These are phyloP conservation scores for Drosophila rufa DNA, from an alignment of 1,140 invertebrate species.

Conservation along the genomic window DNA sequence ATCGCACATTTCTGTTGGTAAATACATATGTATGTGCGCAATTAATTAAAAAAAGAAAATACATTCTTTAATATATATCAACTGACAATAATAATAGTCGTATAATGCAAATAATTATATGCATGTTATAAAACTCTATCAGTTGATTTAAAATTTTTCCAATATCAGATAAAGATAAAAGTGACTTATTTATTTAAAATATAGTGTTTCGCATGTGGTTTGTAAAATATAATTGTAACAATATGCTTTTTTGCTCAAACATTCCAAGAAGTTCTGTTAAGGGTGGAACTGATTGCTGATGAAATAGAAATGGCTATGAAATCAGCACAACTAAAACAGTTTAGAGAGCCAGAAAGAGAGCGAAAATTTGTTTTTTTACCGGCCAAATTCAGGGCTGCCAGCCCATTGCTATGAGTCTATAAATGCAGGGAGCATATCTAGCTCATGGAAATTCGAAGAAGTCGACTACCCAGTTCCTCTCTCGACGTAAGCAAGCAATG, in stretches of 20 bases:
- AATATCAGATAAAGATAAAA: background rate
- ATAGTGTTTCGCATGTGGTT: background rate
- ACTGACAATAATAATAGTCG: background rate
- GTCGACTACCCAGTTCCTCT: conserved; percentile 50
- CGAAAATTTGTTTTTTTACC: conserved; percentile 3
- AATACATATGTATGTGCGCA: background rate
- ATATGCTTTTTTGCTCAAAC: background rate
- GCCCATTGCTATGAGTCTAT: background rate
- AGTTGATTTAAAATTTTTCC: background rate
- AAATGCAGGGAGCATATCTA: background rate
- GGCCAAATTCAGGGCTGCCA: conserved; percentile 27
- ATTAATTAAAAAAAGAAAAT: background rate
- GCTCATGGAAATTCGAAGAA: conserved; percentile 1
- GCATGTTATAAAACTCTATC: background rate
- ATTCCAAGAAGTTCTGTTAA: conserved; percentile 9
- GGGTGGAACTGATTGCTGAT: conserved; percentile 26
- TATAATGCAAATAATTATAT: too few species aligned
- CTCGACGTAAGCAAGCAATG: conserved; percentile 11
- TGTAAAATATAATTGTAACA: background rate
- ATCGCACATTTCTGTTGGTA: background rate
- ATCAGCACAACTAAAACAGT: conserved; percentile 14
- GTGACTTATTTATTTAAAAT: background rate
- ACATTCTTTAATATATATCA: background rate
- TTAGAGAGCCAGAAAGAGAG: conserved; percentile 9
- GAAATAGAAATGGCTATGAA: conserved; percentile 21